phyloP scores from a whole-genome alignment of 2,797 vertebrate species.

The Agapornis canus region DNA sequence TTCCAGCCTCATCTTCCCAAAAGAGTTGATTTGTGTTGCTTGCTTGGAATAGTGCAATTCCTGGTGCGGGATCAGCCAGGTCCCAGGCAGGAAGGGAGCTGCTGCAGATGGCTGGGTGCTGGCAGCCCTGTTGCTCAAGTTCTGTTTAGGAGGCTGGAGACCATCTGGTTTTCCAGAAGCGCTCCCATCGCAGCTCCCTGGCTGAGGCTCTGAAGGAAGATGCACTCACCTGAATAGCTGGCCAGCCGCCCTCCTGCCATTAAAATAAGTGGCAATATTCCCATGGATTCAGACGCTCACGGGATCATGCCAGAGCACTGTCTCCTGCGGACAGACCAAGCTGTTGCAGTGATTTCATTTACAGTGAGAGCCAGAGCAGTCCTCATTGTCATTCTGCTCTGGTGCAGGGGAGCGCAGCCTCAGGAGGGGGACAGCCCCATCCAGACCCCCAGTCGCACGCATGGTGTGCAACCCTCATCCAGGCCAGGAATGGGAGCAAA shows the following conservation, averaged over 20 bases:
- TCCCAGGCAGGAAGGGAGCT: fast-evolving
- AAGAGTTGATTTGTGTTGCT: not conserved
- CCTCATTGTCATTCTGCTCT: not conserved
- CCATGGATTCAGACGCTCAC: not conserved
- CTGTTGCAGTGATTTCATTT: not conserved
- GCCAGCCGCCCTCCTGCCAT: not conserved
- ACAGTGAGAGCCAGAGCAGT: fast-evolving
- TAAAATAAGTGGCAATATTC: not conserved
- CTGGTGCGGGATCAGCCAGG: not conserved
- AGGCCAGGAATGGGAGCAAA: fast-evolving
- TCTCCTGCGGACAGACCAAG: not conserved
- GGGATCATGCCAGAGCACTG: not conserved
- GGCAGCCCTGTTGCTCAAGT: not conserved
- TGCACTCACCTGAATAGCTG: not conserved
- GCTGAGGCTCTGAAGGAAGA: not conserved
- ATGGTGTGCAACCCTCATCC: fast-evolving
- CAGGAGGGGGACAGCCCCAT: not conserved
- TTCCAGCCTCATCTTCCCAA: not conserved
- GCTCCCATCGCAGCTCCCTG: fast-evolving
- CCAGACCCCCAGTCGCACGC: fast-evolving
- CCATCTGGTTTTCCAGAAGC: not conserved
- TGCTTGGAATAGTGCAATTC: not conserved
- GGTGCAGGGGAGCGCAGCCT: not conserved
- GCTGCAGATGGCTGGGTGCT: not conserved
- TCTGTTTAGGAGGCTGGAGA: not conserved